Evolutionary conservation across 2,113 vertebrate species (phyloP).

Genomic region (Patagioenas fasciata): DNA sequence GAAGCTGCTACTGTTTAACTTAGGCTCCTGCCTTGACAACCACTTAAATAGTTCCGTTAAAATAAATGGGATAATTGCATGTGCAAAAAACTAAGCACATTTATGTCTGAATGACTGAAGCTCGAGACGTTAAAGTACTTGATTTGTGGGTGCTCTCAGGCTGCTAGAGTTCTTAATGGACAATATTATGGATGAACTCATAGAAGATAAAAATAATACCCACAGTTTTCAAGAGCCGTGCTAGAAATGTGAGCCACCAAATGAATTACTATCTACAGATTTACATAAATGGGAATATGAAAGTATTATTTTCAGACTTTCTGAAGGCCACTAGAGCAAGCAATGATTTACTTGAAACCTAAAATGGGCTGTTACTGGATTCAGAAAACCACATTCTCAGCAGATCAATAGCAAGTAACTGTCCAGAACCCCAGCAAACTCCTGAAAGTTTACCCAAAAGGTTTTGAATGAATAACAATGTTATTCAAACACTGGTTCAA

Average conservation of each 20-base stretch:
- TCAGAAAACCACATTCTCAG: background rate
- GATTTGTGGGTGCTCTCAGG: conserved; percentile 8
- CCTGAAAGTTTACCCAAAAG: background rate
- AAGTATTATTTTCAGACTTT: conserved; percentile 35
- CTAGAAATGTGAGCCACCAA: background rate
- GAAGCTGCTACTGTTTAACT: background rate
- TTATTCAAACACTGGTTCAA: background rate
- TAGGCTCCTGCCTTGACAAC: background rate
- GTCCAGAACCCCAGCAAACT: background rate
- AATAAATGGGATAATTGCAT: background rate
- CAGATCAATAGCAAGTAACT: background rate
- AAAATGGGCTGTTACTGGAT: background rate
- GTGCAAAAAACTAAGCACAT: rapidly evolving
- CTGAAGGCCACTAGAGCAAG: background rate
- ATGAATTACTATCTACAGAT: conserved; percentile 23
- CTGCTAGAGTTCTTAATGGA: conserved; percentile 16
- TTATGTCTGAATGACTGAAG: background rate
- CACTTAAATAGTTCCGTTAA: background rate
- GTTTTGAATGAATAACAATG: background rate
- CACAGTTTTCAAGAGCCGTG: background rate
- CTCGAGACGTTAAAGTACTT: background rate
- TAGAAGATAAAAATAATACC: conserved; percentile 32
- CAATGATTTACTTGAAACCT: background rate
- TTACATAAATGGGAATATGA: conserved; percentile 47
- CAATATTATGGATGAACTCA: background rate